Evolutionary conservation across 1,140 invertebrate species (phyloP).

Genomic region (Uloborus diversus): DNA sequence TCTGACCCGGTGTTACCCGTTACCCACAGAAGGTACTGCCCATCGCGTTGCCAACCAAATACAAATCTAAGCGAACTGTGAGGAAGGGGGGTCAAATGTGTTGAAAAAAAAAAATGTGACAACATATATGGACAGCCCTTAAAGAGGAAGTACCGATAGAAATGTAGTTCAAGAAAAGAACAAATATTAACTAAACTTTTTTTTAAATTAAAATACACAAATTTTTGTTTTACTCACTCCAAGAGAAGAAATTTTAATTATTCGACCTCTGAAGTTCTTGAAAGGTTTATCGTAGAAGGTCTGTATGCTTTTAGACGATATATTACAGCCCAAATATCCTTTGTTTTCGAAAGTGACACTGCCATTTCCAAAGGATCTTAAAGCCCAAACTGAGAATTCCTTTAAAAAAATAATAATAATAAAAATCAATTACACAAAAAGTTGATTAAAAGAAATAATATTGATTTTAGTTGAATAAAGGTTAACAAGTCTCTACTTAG

Average conservation of each 20-base stretch:
- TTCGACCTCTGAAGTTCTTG: constrained; percentile 8
- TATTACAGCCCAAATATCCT: background rate
- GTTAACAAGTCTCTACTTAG: background rate
- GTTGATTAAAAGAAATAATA: background rate
- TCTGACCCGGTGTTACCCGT: too few relatives aligned
- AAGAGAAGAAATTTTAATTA: constrained; percentile 1
- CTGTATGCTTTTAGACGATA: background rate
- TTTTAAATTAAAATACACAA: background rate
- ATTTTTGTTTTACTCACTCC: constrained; percentile 12
- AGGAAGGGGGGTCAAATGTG: too few relatives aligned
- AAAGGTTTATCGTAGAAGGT: background rate
- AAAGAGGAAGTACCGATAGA: background rate
- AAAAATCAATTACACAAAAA: background rate
- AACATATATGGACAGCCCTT: too few relatives aligned
- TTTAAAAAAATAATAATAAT: background rate
- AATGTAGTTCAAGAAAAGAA: background rate
- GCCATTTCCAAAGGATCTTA: constrained; percentile 17
- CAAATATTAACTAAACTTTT: background rate
- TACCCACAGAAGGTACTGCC: too few relatives aligned
- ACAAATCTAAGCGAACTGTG: too few relatives aligned
- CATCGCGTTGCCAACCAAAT: too few relatives aligned
- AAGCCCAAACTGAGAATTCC: background rate
- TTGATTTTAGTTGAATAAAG: background rate
- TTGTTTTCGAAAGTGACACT: background rate
- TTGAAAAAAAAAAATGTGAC: too few relatives aligned